Base-by-base conservation (phyloP, 1,140 invertebrate genomes). In the Cydia fagiglandana region DNA sequence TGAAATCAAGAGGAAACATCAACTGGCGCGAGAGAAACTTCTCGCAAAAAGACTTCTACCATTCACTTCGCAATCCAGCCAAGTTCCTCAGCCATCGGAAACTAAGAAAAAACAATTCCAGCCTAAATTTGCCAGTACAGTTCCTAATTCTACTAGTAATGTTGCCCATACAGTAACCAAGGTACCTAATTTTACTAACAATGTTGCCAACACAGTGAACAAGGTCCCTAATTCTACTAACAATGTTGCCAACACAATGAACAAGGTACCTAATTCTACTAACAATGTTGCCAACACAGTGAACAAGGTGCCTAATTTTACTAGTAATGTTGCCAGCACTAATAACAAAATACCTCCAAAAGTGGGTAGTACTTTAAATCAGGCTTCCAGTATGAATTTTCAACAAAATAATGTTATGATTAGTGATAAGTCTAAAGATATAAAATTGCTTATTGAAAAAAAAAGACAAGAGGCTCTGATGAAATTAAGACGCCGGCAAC, bases 391-490 rank as follows among this genome's bases (percentile, higher is more conserved):
- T 17, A 38, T 28, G 12, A 30, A 41, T 38, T 38, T 41, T 47
- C 34, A 56, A 73, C 76, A 74, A 20, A 83, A 79, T 61, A 84
- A 73, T 75, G 77, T 10, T 76, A 76, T 41, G 13, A 17, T 45
- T 15, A 70, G 24, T 41, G 66, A 70, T 24, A 70, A 70, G 17
- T 70, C 66, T 7, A 38, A 38, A 76, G 82, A 88, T 76, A 75
- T 91, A 38, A 88, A 88, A 80, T 76, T 73, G 68, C 38, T 91
- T 12, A 91, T 93, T 77, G 90, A 91, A 78, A 91, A 86, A 79
- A 91, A 93, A 80, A 87, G 89, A 78, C 89, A 91, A 75, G 89
- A 93, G 82, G 91, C 91, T 20, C 79, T 93, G 66, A 85, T 93
- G 87, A 91, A 89, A 79, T 84, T 91, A 80, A 86, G 87, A 80